Conservation (phyloP, 2,797 vertebrate species). For the Eleutherodactylus coqui region DNA sequence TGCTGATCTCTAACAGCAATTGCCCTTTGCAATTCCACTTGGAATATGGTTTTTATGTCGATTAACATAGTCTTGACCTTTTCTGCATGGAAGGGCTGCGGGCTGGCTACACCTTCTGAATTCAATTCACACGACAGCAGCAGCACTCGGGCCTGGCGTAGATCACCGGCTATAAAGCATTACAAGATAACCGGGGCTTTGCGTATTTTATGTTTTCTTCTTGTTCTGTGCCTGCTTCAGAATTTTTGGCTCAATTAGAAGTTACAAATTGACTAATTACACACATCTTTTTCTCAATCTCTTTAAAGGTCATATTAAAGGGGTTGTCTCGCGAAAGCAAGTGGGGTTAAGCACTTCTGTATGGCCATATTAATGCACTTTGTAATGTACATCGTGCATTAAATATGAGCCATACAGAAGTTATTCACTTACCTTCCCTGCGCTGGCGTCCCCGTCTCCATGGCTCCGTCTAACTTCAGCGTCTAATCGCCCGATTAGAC, state of each 20-base stretch:
- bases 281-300: no score
- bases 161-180: not conserved
- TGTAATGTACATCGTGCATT: no score
- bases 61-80: slow-evolving; percentile 51
- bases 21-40: slow-evolving; percentile 47
- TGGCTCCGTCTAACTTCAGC: no score
- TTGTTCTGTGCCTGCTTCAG: not conserved
- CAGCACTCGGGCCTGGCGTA: not conserved
- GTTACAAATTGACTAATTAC: no score
- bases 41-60: slow-evolving; percentile 51
- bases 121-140: slow-evolving; percentile 34
- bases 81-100: slow-evolving; percentile 40
- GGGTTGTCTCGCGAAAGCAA: no score
- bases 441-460: no score
- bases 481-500: no score
- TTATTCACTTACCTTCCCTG: no score
- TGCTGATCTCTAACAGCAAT: slow-evolving; percentile 30
- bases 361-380: no score
- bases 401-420: no score
- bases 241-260: not conserved
- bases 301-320: no score
- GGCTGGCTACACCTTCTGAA: slow-evolving; percentile 31
- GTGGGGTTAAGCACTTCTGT: no score
- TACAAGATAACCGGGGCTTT: not conserved
- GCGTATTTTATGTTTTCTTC: not conserved